phyloP scores from a whole-genome alignment of 2,888 invertebrate species.

The Tinea trinotella region DNA sequence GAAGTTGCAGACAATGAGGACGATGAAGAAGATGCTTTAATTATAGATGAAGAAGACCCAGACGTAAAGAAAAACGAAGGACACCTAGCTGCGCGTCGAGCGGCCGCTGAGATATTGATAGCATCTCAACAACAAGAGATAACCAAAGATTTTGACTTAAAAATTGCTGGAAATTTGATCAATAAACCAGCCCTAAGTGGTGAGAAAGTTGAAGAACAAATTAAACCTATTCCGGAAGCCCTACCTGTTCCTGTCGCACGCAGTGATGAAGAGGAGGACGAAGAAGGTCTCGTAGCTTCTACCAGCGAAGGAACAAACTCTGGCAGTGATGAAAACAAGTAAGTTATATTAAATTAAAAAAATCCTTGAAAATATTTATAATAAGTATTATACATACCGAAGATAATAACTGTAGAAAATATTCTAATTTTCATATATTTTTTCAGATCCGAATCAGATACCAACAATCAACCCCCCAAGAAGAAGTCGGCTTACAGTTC shows the following conservation, averaged over 20 bases:
- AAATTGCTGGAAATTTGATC: slow-evolving; percentile 71
- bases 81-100: slow-evolving; percentile 65
- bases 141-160: slow-evolving; percentile 64
- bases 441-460: slow-evolving; percentile 78
- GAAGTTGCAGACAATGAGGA: slow-evolving; percentile 76
- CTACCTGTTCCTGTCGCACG: slow-evolving; percentile 76
- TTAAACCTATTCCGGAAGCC: slow-evolving; percentile 72
- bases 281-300: slow-evolving; percentile 85
- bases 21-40: slow-evolving; percentile 77
- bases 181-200: slow-evolving; percentile 54
- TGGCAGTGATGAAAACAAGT: slow-evolving; percentile 86
- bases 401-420: background rate
- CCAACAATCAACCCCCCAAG: slow-evolving; percentile 74
- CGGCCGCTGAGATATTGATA: slow-evolving; percentile 73
- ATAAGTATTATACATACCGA: background rate
- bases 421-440: slow-evolving; percentile 11
- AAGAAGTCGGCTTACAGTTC: slow-evolving; percentile 96
- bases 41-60: slow-evolving; percentile 76
- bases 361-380: background rate
- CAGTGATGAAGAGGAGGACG: slow-evolving; percentile 79
- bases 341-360: slow-evolving; percentile 42
- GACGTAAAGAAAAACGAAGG: slow-evolving; percentile 42
- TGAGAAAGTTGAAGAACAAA: slow-evolving; percentile 53
- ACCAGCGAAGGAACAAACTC: slow-evolving; percentile 88
- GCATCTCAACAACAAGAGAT: slow-evolving; percentile 61